phyloP scores from a whole-genome alignment of 2,888 invertebrate species.

The Chalcosyrphus nemorum region DNA sequence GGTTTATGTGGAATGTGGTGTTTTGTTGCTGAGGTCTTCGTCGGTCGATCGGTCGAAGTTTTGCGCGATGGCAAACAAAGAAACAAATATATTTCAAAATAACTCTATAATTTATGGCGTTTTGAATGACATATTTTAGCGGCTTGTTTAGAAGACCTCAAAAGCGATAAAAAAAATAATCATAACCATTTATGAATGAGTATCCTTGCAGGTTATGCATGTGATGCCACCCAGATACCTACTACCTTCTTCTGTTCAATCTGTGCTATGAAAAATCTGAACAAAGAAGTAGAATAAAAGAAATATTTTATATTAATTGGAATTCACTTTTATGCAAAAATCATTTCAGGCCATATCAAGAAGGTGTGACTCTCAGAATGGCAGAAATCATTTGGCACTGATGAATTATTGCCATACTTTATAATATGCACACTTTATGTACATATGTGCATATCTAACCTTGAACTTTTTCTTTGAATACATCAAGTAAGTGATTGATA shows the following conservation, averaged over 20 bases:
- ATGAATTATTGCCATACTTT: not conserved
- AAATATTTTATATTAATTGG: not conserved
- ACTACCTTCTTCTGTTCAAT: not conserved
- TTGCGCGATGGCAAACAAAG: not conserved
- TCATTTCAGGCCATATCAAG: not conserved
- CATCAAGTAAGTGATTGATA: not conserved
- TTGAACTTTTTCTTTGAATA: constrained; percentile 1
- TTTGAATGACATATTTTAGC: constrained; percentile 26
- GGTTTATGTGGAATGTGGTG: constrained; percentile 8
- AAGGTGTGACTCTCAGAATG: constrained; percentile 1
- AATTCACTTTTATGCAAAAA: constrained; percentile 3
- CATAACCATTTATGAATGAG: not conserved
- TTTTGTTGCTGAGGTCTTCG: not conserved
- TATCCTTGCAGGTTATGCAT: not conserved
- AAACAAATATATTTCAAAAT: constrained; percentile 9
- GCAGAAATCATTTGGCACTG: constrained; percentile 15
- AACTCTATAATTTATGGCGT: constrained; percentile 30
- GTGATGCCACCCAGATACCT: constrained; percentile 9
- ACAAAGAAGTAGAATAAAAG: not conserved
- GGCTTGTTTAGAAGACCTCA: constrained; percentile 12
- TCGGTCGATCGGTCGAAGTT: not conserved
- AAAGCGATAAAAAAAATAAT: not conserved
- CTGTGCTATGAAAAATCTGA: not conserved
- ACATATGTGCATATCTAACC: too few species aligned
- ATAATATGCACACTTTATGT: not conserved